These are phyloP conservation scores for Ellobium chinense DNA, from an alignment of 2,888 invertebrate species.

Conservation along the genomic window DNA sequence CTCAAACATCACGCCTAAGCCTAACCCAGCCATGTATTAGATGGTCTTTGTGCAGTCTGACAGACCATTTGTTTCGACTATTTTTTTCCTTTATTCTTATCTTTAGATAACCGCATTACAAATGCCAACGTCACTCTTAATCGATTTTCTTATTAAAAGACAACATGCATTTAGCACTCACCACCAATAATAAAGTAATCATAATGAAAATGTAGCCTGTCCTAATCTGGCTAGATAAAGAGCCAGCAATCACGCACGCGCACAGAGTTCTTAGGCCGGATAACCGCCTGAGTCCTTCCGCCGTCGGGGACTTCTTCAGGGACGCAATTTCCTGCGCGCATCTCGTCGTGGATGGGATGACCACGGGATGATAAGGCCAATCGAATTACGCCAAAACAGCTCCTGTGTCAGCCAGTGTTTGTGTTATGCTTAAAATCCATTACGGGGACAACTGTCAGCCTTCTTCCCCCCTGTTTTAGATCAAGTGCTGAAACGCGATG, in stretches of 20 bases:
- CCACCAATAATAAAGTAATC: conserved; percentile 24
- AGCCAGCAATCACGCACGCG: conserved; percentile 42
- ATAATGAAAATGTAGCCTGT: conserved; percentile 34
- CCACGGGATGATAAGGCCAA: conserved; percentile 37
- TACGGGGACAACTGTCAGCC: conserved; percentile 29
- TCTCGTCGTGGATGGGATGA: conserved; percentile 8
- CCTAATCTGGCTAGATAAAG: conserved; percentile 31
- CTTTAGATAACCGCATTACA: not conserved
- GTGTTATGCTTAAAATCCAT: conserved; percentile 46
- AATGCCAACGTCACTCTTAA: not conserved
- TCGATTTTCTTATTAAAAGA: conserved; percentile 17
- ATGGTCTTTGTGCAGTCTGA: not conserved
- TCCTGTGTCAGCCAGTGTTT: conserved; percentile 30
- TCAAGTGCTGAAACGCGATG: conserved; percentile 18
- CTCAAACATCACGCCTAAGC: too few species aligned
- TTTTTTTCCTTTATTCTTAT: not conserved
- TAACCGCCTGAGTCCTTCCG: conserved; percentile 47
- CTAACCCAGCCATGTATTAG: too few species aligned
- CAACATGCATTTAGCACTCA: conserved; percentile 38
- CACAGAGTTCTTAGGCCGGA: conserved; percentile 39
- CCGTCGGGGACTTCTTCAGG: conserved; percentile 37
- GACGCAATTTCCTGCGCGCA: conserved; percentile 36
- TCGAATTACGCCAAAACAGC: conserved; percentile 45
- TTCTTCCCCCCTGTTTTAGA: conserved; percentile 13
- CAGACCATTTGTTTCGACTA: not conserved